Percentiles rank a stretch among this genome's conserved stretches.
Conservation (phyloP, 2,888 invertebrate genomes). For the Polymixis lichenea region DNA sequence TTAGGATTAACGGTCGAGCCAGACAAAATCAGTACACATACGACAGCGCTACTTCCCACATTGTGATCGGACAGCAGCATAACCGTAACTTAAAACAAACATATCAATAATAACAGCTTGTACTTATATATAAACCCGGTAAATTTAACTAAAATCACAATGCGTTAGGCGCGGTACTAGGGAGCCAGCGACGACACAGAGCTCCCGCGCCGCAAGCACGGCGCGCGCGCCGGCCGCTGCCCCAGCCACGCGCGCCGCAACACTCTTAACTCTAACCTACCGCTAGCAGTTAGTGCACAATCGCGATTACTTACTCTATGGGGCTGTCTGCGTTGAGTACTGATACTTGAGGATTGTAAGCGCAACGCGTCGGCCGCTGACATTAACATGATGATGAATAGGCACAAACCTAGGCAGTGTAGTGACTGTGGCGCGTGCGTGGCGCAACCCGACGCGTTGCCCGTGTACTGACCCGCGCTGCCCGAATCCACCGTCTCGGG, state of each 20-base stretch:
- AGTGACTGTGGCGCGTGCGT: slow-evolving; percentile 80
- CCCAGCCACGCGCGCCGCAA: slow-evolving; percentile 39
- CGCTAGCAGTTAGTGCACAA: slow-evolving; percentile 87
- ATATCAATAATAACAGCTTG: slow-evolving; percentile 81
- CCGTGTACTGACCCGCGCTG: slow-evolving; percentile 73
- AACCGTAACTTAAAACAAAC: slow-evolving; percentile 69
- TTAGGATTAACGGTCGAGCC: not conserved
- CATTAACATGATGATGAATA: slow-evolving; percentile 83
- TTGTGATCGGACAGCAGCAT: slow-evolving; percentile 70
- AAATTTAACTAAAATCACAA: slow-evolving; percentile 89
- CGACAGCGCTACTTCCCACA: slow-evolving; percentile 41
- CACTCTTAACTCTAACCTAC: slow-evolving; percentile 72
- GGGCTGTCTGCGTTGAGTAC: slow-evolving; percentile 75
- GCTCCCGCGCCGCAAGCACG: slow-evolving; percentile 74
- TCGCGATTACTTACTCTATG: slow-evolving; percentile 79
- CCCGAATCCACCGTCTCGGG: slow-evolving; percentile 69
- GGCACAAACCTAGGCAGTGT: slow-evolving; percentile 90
- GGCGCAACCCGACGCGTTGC: slow-evolving; percentile 79
- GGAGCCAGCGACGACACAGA: slow-evolving; percentile 67
- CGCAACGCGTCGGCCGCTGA: slow-evolving; percentile 77
- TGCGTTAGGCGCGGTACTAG: slow-evolving; percentile 73
- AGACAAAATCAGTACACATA: slow-evolving; percentile 36
- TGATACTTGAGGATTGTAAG: slow-evolving; percentile 36
- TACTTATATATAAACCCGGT: slow-evolving; percentile 82
- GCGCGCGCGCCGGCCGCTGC: slow-evolving; percentile 80